Evolutionary conservation across 2,113 vertebrate species (phyloP).

Genomic region (Chaenogobius annularis): DNA sequence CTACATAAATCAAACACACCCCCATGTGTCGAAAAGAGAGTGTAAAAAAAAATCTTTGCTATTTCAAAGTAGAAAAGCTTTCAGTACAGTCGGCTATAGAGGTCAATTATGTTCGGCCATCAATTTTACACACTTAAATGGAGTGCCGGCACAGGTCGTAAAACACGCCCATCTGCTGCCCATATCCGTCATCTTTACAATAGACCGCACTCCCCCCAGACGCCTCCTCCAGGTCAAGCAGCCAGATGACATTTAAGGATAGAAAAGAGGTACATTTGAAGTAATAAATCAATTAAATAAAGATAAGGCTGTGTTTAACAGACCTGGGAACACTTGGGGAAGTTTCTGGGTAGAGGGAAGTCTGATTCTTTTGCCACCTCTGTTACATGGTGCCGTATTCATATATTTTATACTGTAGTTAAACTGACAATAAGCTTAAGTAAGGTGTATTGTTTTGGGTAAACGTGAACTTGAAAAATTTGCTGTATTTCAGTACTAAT

Average conservation of each 20-base stretch:
- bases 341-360: background rate
- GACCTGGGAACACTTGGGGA: background rate
- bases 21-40: constrained; percentile 17
- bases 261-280: background rate
- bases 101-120: constrained; percentile 73
- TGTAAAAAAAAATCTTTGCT: constrained; percentile 22
- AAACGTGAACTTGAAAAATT: too few relatives aligned
- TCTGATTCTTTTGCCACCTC: background rate
- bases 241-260: background rate
- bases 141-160: constrained; percentile 71
- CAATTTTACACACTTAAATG: constrained; percentile 78
- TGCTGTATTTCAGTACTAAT: too few relatives aligned
- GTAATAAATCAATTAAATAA: background rate
- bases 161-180: constrained; percentile 71
- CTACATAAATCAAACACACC: constrained; percentile 56
- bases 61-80: constrained; percentile 49
- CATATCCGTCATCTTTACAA: constrained; percentile 72
- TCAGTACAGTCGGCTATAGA: constrained; percentile 53
- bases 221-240: constrained; percentile 23
- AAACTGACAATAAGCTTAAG: too few relatives aligned
- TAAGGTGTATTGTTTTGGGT: too few relatives aligned
- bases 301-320: background rate
- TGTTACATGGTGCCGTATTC: too few relatives aligned
- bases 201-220: constrained; percentile 22
- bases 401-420: too few relatives aligned